phyloP scores from a whole-genome alignment of 2,888 invertebrate genomes.

The Spisula solida region DNA sequence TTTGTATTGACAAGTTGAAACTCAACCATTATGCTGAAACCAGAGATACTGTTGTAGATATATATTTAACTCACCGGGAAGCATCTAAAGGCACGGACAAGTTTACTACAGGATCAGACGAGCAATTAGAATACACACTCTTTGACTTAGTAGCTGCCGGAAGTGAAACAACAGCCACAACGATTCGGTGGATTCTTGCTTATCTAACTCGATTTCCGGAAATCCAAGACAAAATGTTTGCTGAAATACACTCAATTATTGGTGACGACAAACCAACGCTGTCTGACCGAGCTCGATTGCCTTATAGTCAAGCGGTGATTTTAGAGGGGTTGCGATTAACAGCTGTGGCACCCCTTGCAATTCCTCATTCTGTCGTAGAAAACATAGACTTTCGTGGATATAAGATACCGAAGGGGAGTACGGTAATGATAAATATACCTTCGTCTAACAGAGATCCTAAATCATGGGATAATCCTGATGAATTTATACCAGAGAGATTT shows the following conservation, averaged over 20 bases:
- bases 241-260: constrained; percentile 35
- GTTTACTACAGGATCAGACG: background rate
- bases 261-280: constrained; percentile 8
- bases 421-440: constrained; percentile 75
- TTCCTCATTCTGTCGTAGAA: constrained; percentile 72
- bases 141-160: constrained; percentile 43
- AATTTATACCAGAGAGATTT: constrained; percentile 79
- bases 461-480: constrained; percentile 74
- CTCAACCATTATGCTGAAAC: background rate
- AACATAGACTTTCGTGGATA: constrained; percentile 80
- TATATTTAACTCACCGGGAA: background rate
- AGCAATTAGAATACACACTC: background rate
- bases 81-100: background rate
- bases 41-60: constrained; percentile 1
- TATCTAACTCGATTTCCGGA: constrained; percentile 41
- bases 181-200: constrained; percentile 26
- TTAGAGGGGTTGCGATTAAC: constrained; percentile 34
- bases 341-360: constrained; percentile 33
- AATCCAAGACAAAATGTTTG: constrained; percentile 45
- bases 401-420: constrained; percentile 78
- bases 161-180: constrained; percentile 37
- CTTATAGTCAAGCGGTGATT: constrained; percentile 47
- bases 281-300: constrained; percentile 17
- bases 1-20: background rate
- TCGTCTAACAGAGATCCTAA: constrained; percentile 73